Evolutionary conservation across 2,888 invertebrate genomes (phyloP).

Genomic region (Acanthosepion pharaonis): DNA sequence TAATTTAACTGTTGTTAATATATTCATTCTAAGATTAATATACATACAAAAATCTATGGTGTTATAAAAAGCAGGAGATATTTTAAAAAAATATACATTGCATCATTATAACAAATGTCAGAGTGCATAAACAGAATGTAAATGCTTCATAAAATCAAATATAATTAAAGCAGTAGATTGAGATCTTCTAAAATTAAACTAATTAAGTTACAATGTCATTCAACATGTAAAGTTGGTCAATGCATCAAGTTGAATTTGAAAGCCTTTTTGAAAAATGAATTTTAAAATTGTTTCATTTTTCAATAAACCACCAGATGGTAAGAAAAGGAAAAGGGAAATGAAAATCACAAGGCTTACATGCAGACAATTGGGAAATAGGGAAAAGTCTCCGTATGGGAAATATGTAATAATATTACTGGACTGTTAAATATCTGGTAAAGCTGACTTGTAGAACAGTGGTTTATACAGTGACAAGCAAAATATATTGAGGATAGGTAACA

Average conservation of each 20-base stretch:
- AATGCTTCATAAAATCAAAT: too few species aligned
- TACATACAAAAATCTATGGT: not conserved
- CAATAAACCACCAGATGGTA: not conserved
- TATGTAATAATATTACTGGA: not conserved
- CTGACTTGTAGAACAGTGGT: not conserved
- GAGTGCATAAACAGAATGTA: too few species aligned
- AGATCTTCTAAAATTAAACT: too few species aligned
- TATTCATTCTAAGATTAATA: not conserved
- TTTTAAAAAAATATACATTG: too few species aligned
- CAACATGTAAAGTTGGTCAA: not conserved
- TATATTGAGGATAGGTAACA: not conserved
- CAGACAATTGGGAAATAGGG: not conserved
- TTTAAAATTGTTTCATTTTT: not conserved
- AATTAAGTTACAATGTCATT: too few species aligned
- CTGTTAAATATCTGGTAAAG: not conserved
- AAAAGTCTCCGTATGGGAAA: not conserved
- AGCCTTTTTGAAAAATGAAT: not conserved
- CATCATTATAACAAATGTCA: too few species aligned
- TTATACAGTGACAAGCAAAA: not conserved
- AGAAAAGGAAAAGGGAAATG: not conserved
- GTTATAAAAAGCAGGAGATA: too few species aligned
- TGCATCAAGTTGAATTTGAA: not conserved
- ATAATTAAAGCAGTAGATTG: too few species aligned
- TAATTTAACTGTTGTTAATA: not conserved
- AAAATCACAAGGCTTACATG: conserved; percentile 21